These are phyloP conservation scores for Ceyx cyanopectus DNA, from an alignment of 2,113 vertebrate genomes.

Conservation along the genomic window DNA sequence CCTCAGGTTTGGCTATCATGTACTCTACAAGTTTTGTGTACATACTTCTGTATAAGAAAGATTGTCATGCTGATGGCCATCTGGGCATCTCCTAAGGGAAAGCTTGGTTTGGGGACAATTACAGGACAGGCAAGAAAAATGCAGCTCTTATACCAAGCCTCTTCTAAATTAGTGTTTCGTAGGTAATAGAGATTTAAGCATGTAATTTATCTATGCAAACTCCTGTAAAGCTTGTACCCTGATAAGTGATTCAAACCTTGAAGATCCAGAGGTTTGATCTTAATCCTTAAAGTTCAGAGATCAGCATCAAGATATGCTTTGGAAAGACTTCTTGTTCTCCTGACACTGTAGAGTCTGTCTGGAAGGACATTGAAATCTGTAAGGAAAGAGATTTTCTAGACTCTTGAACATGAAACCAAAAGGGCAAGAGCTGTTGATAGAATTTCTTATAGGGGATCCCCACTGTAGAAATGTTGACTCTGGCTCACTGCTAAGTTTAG, in stretches of 20 bases:
- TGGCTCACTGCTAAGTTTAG: constrained; percentile 32
- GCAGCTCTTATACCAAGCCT: neutral
- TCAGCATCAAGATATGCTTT: neutral
- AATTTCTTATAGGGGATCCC: constrained; percentile 20
- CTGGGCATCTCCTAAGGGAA: neutral
- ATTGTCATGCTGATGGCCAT: neutral
- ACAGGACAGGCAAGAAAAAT: neutral
- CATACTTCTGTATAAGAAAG: neutral
- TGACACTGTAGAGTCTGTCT: neutral
- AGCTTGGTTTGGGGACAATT: neutral
- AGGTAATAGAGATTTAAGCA: neutral
- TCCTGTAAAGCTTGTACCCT: neutral
- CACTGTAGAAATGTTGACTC: constrained; percentile 23
- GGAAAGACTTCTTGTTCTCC: neutral
- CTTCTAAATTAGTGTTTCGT: neutral
- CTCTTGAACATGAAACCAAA: neutral
- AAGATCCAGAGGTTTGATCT: neutral
- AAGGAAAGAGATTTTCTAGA: neutral
- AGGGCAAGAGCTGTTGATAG: neutral
- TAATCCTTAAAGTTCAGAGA: neutral
- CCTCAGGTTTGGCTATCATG: neutral
- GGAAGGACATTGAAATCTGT: neutral
- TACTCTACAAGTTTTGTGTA: neutral
- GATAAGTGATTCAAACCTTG: neutral
- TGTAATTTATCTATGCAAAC: neutral